Base-by-base conservation (phyloP, 2,113 vertebrate species). In the Clarias macrocephalus region DNA sequence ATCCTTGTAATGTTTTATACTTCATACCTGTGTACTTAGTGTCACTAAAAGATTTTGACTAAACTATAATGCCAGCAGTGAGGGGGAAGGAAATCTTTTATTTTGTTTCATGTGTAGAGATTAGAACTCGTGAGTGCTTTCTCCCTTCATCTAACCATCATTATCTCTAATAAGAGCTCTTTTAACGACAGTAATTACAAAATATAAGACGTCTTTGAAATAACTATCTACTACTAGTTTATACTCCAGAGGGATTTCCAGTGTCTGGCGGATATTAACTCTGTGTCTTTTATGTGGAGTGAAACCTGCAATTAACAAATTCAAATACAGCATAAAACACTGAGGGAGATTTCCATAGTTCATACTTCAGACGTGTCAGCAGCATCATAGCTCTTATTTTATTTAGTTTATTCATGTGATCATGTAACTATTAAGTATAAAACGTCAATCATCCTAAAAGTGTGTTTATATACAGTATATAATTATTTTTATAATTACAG, bases 111-210 rank as follows among this genome's bases (percentile, higher is more conserved):
- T 60, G 18, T 60, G 56, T 80, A 80, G 15, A 59, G 10, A 80
- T 80, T 60, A 59, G 19, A 60, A 37, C 9, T 60, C 21, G 18
- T 2, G 5, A 60, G 56, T 30, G 3, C 15, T 59, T 80, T 30
- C n/a, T 30, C 73, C 13, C 23, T n/a, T 77, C 48, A 77, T n/a
- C 42, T 13, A 54, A 16, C 75, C 28, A 12, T 56, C 75, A 77
- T 77, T 77, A 54, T 56, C 23, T 77, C 48, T 28, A 76, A 23
- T 75, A 42, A 65, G 66, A n/a, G 28, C 42, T 85, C 65, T 37
- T 60, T 63, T 82, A 82, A 63, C 80, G 86, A 70, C 73, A 79
- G 73, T 82, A 7, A 63, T 82, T 82, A 82, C 42, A 62, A 80
- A 37, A 60, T 23, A 48, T 42, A 60, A 19, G 30, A 42, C 25